Conservation (phyloP, 1,140 invertebrate genomes). For the Formica exsecta region DNA sequence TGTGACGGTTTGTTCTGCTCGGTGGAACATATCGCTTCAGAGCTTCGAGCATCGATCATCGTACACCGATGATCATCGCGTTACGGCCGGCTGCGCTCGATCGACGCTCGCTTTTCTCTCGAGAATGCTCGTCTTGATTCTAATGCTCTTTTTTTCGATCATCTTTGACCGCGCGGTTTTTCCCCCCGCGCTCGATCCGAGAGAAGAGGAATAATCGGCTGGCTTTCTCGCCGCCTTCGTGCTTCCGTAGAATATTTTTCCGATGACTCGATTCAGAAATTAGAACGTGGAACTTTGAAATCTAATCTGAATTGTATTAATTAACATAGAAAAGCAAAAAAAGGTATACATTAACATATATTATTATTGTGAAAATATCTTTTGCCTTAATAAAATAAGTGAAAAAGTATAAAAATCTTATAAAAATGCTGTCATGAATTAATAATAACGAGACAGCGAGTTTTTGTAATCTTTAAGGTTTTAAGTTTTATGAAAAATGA, state of each 20-base stretch:
- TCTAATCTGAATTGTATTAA: not conserved
- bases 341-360: not conserved
- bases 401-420: not conserved
- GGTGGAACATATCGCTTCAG: conserved; percentile 13
- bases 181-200: not conserved
- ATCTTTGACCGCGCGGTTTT: conserved; percentile 4
- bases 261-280: conserved; percentile 13
- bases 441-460: not conserved
- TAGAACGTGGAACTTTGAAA: not conserved
- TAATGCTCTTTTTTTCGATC: conserved; percentile 43
- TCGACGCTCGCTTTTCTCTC: conserved; percentile 78
- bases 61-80: conserved; percentile 44
- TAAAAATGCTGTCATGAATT: not conserved
- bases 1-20: conserved; percentile 38
- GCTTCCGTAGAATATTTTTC: conserved; percentile 21
- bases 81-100: conserved; percentile 78
- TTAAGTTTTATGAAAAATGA: not conserved
- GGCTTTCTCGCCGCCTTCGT: conserved; percentile 44
- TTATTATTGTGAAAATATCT: not conserved
- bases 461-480: not conserved
- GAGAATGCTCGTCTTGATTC: conserved; percentile 60
- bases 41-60: conserved; percentile 49
- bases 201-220: conserved; percentile 15
- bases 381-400: not conserved
- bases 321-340: not conserved